Evolutionary conservation across 2,888 invertebrate genomes (phyloP).

Genomic region (Drosophila aldrichi): DNA sequence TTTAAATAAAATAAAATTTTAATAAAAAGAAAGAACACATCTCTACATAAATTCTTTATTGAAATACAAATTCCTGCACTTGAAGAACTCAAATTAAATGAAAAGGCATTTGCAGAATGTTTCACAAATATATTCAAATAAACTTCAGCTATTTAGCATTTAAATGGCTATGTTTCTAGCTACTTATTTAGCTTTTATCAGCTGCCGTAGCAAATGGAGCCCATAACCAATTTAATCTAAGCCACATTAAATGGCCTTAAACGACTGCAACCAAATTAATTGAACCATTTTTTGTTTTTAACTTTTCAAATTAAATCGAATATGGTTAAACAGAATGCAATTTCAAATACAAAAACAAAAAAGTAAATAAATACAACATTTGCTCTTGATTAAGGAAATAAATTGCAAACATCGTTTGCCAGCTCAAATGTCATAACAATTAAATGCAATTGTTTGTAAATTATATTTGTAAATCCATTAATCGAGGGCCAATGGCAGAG

Average conservation of each 20-base stretch:
- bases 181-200: constrained; percentile 4
- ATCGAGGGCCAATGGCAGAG: background rate
- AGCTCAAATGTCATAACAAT: constrained; percentile 52
- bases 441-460: constrained; percentile 39
- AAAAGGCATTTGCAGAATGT: background rate
- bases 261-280: constrained; percentile 16
- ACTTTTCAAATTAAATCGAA: constrained; percentile 20
- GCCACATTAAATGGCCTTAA: background rate
- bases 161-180: background rate
- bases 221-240: background rate
- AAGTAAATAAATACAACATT: constrained; percentile 7
- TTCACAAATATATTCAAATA: background rate
- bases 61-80: too few relatives aligned
- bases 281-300: constrained; percentile 8
- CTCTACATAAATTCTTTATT: too few relatives aligned
- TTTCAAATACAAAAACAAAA: background rate
- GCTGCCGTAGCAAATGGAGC: background rate
- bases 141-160: background rate
- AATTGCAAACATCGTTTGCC: constrained; percentile 42
- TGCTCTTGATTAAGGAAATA: constrained; percentile 38
- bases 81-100: background rate
- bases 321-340: background rate
- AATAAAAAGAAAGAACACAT: too few relatives aligned
- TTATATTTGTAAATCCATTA: constrained; percentile 21
- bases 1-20: too few relatives aligned